Percentiles rank a stretch among this genome's conserved stretches.
phyloP scores from a whole-genome alignment of 1,140 invertebrate genomes.

The Drosophila navojoa region DNA sequence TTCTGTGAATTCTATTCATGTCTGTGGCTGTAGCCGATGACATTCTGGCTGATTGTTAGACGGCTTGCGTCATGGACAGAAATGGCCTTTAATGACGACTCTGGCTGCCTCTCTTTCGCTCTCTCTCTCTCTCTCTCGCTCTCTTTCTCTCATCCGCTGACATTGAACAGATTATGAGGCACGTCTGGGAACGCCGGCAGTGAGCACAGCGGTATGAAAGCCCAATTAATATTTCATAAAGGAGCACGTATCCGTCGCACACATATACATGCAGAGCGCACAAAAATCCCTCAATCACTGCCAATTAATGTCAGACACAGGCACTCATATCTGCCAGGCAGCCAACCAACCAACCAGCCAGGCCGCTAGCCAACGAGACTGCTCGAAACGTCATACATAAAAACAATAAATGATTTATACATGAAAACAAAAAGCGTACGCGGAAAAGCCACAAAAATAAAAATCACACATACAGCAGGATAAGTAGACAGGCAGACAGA shows the following conservation, averaged over 20 bases:
- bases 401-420: conserved; percentile 82
- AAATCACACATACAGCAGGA: conserved; percentile 63
- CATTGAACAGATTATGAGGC: conserved; percentile 70
- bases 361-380: conserved; percentile 35
- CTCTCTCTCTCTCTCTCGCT: too few species aligned
- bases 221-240: conserved; percentile 83
- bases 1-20: conserved; percentile 14
- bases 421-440: conserved; percentile 78
- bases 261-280: conserved; percentile 42
- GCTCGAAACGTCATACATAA: conserved; percentile 73
- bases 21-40: background rate
- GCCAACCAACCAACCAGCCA: conserved; percentile 41
- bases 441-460: conserved; percentile 81
- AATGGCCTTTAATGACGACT: conserved; percentile 48
- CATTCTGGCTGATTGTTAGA: conserved; percentile 18
- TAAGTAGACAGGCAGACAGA: conserved; percentile 26
- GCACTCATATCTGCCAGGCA: conserved; percentile 77
- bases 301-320: conserved; percentile 82
- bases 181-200: conserved; percentile 55
- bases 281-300: conserved; percentile 82
- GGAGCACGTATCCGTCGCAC: conserved; percentile 67
- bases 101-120: conserved; percentile 5
- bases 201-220: conserved; percentile 59
- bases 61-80: conserved; percentile 4
- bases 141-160: conserved; percentile 36